These are phyloP conservation scores for Diachasma alloeum DNA, from an alignment of 1,140 invertebrate genomes.

Conservation along the genomic window DNA sequence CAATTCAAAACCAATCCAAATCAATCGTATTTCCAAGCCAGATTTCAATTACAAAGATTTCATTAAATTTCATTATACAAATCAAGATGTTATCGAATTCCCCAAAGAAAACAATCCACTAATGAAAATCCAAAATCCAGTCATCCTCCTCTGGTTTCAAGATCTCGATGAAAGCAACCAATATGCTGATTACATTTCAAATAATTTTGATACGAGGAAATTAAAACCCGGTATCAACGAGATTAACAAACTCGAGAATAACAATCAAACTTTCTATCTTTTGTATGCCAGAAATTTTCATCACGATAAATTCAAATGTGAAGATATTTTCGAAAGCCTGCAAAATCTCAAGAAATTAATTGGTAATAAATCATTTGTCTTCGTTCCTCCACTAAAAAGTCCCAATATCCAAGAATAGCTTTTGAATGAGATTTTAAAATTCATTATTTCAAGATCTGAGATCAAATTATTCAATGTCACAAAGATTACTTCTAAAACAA, in stretches of 20 bases:
- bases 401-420: slow-evolving; percentile 1
- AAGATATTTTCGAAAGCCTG: slow-evolving; percentile 43
- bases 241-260: slow-evolving; percentile 29
- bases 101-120: not conserved
- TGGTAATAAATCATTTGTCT: not conserved
- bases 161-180: slow-evolving; percentile 42
- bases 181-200: slow-evolving; percentile 31
- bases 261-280: slow-evolving; percentile 36
- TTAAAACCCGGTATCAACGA: slow-evolving; percentile 7
- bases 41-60: slow-evolving; percentile 38
- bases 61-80: slow-evolving; percentile 44
- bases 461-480: slow-evolving; percentile 14
- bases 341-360: slow-evolving; percentile 13
- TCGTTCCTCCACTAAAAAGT: slow-evolving; percentile 11
- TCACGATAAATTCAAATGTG: slow-evolving; percentile 39
- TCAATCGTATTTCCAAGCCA: not conserved
- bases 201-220: slow-evolving; percentile 25
- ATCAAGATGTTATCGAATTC: slow-evolving; percentile 33
- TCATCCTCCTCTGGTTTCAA: slow-evolving; percentile 40
- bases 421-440: slow-evolving; percentile 29
- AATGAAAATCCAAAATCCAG: slow-evolving; percentile 45
- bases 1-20: not conserved
- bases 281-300: slow-evolving; percentile 36
- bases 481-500: slow-evolving; percentile 13
- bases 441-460: slow-evolving; percentile 6